phyloP scores from a whole-genome alignment of 2,797 vertebrate genomes.

The Alexandromys oeconomus region DNA sequence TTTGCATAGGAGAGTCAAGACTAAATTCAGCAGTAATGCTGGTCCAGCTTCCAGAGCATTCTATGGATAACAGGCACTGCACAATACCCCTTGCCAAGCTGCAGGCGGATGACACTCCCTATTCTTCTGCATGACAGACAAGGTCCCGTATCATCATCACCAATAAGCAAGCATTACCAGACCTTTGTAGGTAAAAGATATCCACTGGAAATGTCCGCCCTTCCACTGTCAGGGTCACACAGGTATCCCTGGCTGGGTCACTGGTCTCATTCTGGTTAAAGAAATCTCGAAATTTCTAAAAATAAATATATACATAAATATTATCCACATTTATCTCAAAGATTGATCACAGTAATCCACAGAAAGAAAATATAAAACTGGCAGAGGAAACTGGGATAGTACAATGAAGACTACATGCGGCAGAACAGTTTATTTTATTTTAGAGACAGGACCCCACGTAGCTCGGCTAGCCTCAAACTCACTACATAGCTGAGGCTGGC shows the following conservation, averaged over 20 bases:
- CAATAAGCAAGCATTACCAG: conserved; percentile 72
- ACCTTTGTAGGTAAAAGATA: conserved; percentile 98
- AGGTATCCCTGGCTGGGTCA: conserved; percentile 96
- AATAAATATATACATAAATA: conserved; percentile 56
- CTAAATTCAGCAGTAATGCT: background rate
- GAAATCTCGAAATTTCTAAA: conserved; percentile 98
- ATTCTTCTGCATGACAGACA: background rate
- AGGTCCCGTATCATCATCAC: conserved; percentile 16
- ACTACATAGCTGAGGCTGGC: background rate
- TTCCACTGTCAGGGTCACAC: conserved; percentile 96
- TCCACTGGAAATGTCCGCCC: conserved; percentile 98
- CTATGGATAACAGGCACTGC: background rate
- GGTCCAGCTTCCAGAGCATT: background rate
- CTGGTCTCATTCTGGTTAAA: conserved; percentile 97
- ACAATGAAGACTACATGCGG: background rate
- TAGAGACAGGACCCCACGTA: background rate
- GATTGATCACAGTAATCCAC: background rate
- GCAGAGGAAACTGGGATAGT: background rate
- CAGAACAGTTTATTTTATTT: background rate
- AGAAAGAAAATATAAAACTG: conserved; percentile 11
- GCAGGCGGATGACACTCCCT: background rate
- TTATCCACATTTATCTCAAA: background rate
- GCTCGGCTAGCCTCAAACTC: background rate
- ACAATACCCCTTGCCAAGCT: background rate
- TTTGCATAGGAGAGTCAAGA: background rate